Evolutionary conservation across 2,888 invertebrate species (phyloP).

Genomic region (Helleia helle): DNA sequence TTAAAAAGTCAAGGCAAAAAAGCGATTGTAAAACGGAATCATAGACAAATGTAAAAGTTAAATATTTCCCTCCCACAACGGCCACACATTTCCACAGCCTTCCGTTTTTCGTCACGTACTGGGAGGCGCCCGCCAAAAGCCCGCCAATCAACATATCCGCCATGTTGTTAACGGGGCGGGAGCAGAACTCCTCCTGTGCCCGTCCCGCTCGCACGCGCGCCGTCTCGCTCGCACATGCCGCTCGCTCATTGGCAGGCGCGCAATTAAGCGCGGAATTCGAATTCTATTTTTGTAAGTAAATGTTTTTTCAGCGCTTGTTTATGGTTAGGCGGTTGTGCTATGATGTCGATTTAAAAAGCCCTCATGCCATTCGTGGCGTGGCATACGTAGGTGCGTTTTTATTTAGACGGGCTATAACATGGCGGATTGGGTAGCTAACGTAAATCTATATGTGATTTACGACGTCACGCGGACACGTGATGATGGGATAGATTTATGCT

Average conservation of each 20-base stretch:
- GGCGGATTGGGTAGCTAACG: conserved; percentile 44
- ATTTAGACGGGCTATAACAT: conserved; percentile 40
- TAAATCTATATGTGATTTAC: conserved; percentile 34
- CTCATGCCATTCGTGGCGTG: conserved; percentile 32
- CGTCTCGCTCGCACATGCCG: conserved; percentile 49
- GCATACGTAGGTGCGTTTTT: conserved; percentile 26
- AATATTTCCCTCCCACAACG: conserved; percentile 9
- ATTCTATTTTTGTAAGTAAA: conserved; percentile 69
- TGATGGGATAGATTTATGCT: conserved; percentile 62
- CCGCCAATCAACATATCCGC: conserved; percentile 77
- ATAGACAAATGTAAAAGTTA: neutral
- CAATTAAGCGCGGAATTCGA: conserved; percentile 72
- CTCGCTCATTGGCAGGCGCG: conserved; percentile 60
- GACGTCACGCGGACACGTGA: conserved; percentile 13
- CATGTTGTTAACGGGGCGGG: conserved; percentile 79
- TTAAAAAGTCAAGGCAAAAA: neutral
- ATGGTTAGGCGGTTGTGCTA: conserved; percentile 35
- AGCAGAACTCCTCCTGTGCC: conserved; percentile 35
- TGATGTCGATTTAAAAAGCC: conserved; percentile 43
- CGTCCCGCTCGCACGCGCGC: conserved; percentile 43
- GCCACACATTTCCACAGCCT: conserved; percentile 31
- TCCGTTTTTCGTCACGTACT: conserved; percentile 45
- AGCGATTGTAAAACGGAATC: neutral
- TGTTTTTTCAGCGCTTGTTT: conserved; percentile 65
- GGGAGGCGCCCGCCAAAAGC: conserved; percentile 47